Evolutionary conservation across 1,140 invertebrate genomes (phyloP), one percentile per base, ranked within the genome.

Genomic region (Oedothorax gibbosus): DNA sequence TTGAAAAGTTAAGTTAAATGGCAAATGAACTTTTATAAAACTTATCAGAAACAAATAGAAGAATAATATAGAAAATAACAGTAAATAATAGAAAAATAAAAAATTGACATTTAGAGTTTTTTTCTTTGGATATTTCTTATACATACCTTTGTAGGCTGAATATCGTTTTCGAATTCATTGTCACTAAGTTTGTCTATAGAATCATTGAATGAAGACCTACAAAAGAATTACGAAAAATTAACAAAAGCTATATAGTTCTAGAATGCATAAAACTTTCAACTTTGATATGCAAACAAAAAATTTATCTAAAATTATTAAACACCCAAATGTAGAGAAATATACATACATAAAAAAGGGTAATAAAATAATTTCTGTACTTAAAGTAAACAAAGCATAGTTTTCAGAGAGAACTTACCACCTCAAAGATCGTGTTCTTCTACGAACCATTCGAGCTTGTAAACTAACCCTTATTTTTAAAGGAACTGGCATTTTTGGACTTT

Each of bases 111-210:
- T 35, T 2, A 35, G 35, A 35, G 35, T 1, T 35, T 35, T 35
- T 35, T 35, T 35, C 5, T 35, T 35, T 35, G n/a, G n/a, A 11
- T 57, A 57, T 57, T 57, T 21, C 3, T 18, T 9, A 3, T 62
- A 10, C 73, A 51, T 82, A 82, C 79, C 56, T 82, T 81, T 56
- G 65, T 57, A 49, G 78, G 78, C 5, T 81, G 78, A 50, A 57
- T 18, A 15, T 71, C 77, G 53, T 51, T 57, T 15, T 79, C 78
- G 2, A 81, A 18, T 21, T 81, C 78, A 81, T 71, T 69, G 8
- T 81, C 66, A 81, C 64, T 65, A 66, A 65, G 21, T 56, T 20
- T 50, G 54, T 81, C 78, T n/a, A 20, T 8, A 68, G 78, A 71
- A 35, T 71, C 65, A 18, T 81, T 81, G 7, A 81, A 66, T 20